Evolutionary conservation across 2,888 invertebrate genomes (phyloP), one percentile per base, ranked within the genome.

Genomic region (Urechis unicinctus): DNA sequence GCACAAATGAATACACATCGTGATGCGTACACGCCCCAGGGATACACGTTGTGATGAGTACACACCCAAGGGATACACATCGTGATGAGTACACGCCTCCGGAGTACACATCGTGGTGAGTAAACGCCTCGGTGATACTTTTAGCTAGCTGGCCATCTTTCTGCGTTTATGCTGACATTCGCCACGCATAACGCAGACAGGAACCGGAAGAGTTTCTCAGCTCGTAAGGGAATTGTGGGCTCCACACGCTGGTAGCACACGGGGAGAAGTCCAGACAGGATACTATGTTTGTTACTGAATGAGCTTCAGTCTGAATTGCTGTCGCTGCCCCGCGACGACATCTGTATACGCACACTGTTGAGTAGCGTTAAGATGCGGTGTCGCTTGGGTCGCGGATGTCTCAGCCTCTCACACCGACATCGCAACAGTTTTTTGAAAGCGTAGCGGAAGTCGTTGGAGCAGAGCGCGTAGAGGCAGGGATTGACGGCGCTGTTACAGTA

Each of bases 401-500:
- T 51, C 1, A 21, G 13, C 1, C 59, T 24, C 53, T 55, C 53
- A 36, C 58, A 57, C 6, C 86, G 86, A 80, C 91, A 91, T 5
- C 62, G 52, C 65, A 94, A 87, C 66, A 95, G 91, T 66, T 88
- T 86, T 79, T 91, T 91, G 81, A 95, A 95, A 26, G 94, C 94
- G 74, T 89, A 90, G 59, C 94, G 85, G 80, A 94, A 95, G 80
- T 95, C 94, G 78, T 91, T 90, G 50, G 92, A 92, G 81, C 94
- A 94, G 57, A 93, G 82, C 3, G 93, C 94, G 78, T 95, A 95
- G 62, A 95, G 92, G 74, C 91, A 86, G 0, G 95, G 95, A 77
- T 95, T 96, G 65, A 95, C 88, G 3, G 94, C 95, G 1, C 92
- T 92, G 79, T 96, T 96, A 81, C 93, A 92, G 81, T 96, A 96